Percentiles rank a stretch among this genome's conserved stretches.
phyloP scores from a whole-genome alignment of 2,888 invertebrate genomes.

The Chaetogeoica ovagalla region DNA sequence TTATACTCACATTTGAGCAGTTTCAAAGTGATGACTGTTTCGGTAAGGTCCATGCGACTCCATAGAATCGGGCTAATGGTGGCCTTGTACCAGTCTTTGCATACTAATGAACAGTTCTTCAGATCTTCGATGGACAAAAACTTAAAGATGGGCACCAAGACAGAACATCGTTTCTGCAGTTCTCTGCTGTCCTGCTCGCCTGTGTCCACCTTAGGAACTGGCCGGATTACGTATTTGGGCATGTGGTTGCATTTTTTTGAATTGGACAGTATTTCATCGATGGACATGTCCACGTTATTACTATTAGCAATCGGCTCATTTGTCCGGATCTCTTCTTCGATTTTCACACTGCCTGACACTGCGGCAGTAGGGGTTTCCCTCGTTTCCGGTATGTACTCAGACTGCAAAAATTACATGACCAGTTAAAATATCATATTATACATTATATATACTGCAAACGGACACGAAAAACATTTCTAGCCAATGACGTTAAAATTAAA shows the following conservation, averaged over 20 bases:
- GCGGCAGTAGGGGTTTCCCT: not conserved
- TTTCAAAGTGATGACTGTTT: conserved; percentile 25
- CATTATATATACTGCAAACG: no score
- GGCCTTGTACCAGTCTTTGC: conserved; percentile 47
- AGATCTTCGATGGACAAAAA: conserved; percentile 26
- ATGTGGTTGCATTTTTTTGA: conserved; percentile 34
- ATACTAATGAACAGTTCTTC: conserved; percentile 28
- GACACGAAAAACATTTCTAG: no score
- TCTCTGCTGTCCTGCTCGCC: conserved; percentile 17
- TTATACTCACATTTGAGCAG: conserved; percentile 32
- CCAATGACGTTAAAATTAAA: no score
- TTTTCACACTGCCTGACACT: conserved; percentile 30
- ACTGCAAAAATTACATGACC: not conserved
- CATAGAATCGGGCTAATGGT: conserved; percentile 20
- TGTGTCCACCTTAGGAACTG: conserved; percentile 31
- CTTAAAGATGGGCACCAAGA: conserved; percentile 24
- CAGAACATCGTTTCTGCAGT: not conserved
- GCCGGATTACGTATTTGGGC: conserved; percentile 41
- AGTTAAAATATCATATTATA: no score
- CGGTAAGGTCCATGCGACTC: conserved; percentile 37
- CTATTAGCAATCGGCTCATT: conserved; percentile 41
- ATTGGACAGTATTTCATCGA: conserved; percentile 31
- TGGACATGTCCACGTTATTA: conserved; percentile 31
- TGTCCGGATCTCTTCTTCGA: conserved; percentile 40
- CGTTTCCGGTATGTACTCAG: conserved; percentile 43